phyloP scores from a whole-genome alignment of 2,888 invertebrate species.

The Therioaphis trifolii region DNA sequence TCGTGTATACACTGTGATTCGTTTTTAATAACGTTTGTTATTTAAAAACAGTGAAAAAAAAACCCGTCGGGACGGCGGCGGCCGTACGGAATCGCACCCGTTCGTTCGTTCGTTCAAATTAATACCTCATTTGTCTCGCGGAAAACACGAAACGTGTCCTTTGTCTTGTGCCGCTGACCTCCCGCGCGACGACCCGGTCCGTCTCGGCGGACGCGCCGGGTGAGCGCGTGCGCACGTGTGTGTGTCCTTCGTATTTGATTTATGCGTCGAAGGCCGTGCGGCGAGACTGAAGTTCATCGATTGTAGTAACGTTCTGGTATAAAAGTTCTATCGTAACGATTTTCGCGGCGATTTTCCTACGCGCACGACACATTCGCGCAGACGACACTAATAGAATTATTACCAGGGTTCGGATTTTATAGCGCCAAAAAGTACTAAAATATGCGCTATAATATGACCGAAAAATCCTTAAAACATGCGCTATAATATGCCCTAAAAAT shows the following conservation, averaged over 20 bases:
- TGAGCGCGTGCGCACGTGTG: too few relatives aligned
- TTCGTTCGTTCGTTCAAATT: slow-evolving; percentile 25
- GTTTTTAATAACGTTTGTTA: slow-evolving; percentile 50
- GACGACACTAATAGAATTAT: too few relatives aligned
- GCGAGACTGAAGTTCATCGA: slow-evolving; percentile 25
- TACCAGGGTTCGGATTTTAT: too few relatives aligned
- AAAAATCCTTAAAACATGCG: too few relatives aligned
- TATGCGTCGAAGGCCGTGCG: slow-evolving; percentile 6
- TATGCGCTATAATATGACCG: too few relatives aligned
- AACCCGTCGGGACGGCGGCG: not conserved
- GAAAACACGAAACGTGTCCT: slow-evolving; percentile 42
- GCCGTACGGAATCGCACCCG: slow-evolving; percentile 35
- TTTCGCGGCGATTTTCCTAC: too few relatives aligned
- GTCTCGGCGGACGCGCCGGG: too few relatives aligned
- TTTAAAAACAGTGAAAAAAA: slow-evolving; percentile 17
- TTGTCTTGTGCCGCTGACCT: slow-evolving; percentile 57
- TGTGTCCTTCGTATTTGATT: slow-evolving; percentile 55
- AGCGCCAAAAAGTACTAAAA: too few relatives aligned
- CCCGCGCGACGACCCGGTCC: slow-evolving; percentile 36
- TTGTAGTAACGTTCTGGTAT: slow-evolving; percentile 25
- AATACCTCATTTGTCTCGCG: slow-evolving; percentile 55
- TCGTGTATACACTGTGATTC: slow-evolving; percentile 25
- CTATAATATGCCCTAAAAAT: too few relatives aligned
- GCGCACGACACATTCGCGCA: not conserved
- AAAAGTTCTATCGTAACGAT: too few relatives aligned